Conservation (phyloP, 2,113 vertebrate species). For the Salvelinus alpinus region DNA sequence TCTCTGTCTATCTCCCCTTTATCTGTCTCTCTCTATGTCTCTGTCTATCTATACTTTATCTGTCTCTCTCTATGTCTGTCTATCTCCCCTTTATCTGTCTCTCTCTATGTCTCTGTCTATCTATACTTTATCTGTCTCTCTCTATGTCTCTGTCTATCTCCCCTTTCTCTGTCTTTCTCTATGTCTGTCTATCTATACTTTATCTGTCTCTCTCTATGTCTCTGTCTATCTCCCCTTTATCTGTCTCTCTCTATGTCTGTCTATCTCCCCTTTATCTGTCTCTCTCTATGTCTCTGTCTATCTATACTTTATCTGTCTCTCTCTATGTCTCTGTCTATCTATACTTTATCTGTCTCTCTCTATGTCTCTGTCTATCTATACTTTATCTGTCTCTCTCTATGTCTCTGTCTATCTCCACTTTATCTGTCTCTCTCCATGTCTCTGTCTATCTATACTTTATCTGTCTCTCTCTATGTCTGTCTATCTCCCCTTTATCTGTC, state of each 20-base stretch:
- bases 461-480: too few relatives aligned
- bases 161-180: neutral
- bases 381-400: slow-evolving; percentile 20
- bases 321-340: neutral
- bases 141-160: too few relatives aligned
- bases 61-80: too few relatives aligned
- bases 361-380: neutral
- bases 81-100: neutral
- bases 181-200: too few relatives aligned
- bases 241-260: slow-evolving; percentile 10
- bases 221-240: slow-evolving; percentile 10
- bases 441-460: too few relatives aligned
- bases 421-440: too few relatives aligned
- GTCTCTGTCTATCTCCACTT: neutral
- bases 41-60: neutral
- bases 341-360: neutral
- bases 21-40: neutral
- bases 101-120: neutral
- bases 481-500: too few relatives aligned
- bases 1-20: neutral
- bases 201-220: neutral
- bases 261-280: neutral
- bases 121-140: too few relatives aligned
- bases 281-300: too few relatives aligned
- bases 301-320: too few relatives aligned